Evolutionary conservation across 2,113 vertebrate genomes (phyloP).

Genomic region (Cyanoramphus novaezelandiae): DNA sequence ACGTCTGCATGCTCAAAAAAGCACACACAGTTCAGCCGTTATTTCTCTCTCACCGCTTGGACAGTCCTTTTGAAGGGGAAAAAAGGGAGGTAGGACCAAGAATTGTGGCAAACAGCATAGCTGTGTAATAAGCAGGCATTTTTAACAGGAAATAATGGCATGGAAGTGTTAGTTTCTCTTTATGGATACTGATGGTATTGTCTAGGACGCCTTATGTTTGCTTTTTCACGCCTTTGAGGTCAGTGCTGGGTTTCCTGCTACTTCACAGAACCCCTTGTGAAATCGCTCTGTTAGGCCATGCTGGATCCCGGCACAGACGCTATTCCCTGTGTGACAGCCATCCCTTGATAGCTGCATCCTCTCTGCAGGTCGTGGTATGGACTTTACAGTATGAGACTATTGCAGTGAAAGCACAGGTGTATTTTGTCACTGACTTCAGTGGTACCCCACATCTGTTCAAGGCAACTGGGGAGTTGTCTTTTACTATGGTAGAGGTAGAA

Average conservation of each 20-base stretch:
- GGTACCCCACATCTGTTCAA: not conserved
- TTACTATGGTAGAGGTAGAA: not conserved
- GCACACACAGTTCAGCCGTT: not conserved
- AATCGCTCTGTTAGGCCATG: not conserved
- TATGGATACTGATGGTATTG: not conserved
- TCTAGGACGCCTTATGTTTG: not conserved
- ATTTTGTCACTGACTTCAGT: not conserved
- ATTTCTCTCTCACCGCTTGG: slow-evolving; percentile 44
- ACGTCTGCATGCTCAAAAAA: not conserved
- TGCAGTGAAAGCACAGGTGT: not conserved
- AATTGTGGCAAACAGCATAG: slow-evolving; percentile 2
- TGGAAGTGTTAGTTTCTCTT: not conserved
- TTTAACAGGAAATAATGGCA: slow-evolving; percentile 7
- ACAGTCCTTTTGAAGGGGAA: not conserved
- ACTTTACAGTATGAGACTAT: not conserved
- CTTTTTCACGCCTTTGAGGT: not conserved
- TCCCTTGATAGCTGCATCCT: not conserved
- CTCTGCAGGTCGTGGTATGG: not conserved
- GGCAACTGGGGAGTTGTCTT: not conserved
- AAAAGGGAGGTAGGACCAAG: slow-evolving; percentile 23
- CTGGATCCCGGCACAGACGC: not conserved
- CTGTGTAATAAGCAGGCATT: not conserved
- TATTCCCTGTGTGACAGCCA: not conserved
- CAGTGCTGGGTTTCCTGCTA: not conserved
- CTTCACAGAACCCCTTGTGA: not conserved